Base-by-base conservation (phyloP, 2,888 invertebrate species). In the Tethea ocularis region DNA sequence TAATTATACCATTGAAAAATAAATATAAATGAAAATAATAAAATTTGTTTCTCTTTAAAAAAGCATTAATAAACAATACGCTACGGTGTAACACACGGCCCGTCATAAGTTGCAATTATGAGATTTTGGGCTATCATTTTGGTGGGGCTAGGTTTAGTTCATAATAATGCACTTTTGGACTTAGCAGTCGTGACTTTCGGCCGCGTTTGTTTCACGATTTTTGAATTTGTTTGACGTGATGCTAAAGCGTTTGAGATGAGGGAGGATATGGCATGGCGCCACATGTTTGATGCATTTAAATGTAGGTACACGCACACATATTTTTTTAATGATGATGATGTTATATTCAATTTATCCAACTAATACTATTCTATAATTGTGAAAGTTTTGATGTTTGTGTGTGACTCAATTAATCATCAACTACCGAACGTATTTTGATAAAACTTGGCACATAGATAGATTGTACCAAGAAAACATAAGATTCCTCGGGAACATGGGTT, bases 101-200 rank as follows among this genome's bases (percentile, higher is more conserved):
- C 56, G 56, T 60, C 33, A 33, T 33, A 75, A 77, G 74, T 78
- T 74, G 72, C 81, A 86, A 86, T 86, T 84, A 83, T 77, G 77
- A 77, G 70, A 77, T 72, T 78, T 78, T 77, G 74, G 80, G 82
- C 86, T 86, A 88, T 89, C 82, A 87, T 88, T 86, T 80, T 73
- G 74, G 71, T 68, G 68, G 64, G 67, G 73, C 84, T 87, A 87
- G 85, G 76, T 80, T 71, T 71, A 71, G 75, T 76, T 66, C 64
- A 68, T 82, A 84, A 83, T 81, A 67, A 52, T 70, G 80, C 82
- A 80, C 73, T 81, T 78, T 77, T 66, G 73, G 64, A 62, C 66
- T 62, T 61, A 67, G 53, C 66, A 74, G 68, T 88, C 89, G 89
- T 89, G 89, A 89, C 88, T 82, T 72, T 80, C 73, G 54, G 62